phyloP scores from a whole-genome alignment of 2,888 invertebrate species.

The Abrostola tripartita region DNA sequence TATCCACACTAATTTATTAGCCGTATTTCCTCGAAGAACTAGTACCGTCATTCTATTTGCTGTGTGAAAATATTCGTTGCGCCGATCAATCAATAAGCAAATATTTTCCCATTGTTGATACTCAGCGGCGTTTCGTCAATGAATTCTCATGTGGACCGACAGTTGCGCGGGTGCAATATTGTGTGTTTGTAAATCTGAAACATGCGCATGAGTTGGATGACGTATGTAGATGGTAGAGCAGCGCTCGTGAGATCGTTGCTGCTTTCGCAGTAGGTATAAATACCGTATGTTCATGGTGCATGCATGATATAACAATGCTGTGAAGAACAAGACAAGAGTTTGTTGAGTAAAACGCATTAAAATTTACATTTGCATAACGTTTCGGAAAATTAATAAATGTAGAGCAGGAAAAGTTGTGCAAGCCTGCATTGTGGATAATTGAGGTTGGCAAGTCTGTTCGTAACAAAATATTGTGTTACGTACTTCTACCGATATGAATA shows the following conservation, averaged over 20 bases:
- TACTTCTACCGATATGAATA: neutral
- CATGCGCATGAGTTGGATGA: conserved; percentile 48
- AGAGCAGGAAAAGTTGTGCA: conserved; percentile 25
- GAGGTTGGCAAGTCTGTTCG: neutral
- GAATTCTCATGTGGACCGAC: conserved; percentile 52
- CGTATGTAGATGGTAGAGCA: conserved; percentile 30
- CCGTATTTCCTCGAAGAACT: conserved; percentile 33
- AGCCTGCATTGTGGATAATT: conserved; percentile 9
- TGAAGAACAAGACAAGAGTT: conserved; percentile 19
- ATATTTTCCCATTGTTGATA: conserved; percentile 67
- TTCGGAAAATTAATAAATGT: conserved; percentile 24
- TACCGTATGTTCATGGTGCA: conserved; percentile 38
- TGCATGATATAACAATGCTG: conserved; percentile 42
- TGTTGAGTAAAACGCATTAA: conserved; percentile 25
- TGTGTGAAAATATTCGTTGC: conserved; percentile 59
- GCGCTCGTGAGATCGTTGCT: conserved; percentile 49
- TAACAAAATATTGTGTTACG: neutral
- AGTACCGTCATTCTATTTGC: conserved; percentile 25
- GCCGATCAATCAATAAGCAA: conserved; percentile 53
- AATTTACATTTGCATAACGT: conserved; percentile 24
- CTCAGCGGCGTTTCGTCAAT: conserved; percentile 63
- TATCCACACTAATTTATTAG: conserved; percentile 34
- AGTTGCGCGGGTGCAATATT: conserved; percentile 44
- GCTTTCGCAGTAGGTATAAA: conserved; percentile 44
- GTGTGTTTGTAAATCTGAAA: conserved; percentile 62